phyloP scores from a whole-genome alignment of 2,888 invertebrate genomes.

The Orthosia incerta region DNA sequence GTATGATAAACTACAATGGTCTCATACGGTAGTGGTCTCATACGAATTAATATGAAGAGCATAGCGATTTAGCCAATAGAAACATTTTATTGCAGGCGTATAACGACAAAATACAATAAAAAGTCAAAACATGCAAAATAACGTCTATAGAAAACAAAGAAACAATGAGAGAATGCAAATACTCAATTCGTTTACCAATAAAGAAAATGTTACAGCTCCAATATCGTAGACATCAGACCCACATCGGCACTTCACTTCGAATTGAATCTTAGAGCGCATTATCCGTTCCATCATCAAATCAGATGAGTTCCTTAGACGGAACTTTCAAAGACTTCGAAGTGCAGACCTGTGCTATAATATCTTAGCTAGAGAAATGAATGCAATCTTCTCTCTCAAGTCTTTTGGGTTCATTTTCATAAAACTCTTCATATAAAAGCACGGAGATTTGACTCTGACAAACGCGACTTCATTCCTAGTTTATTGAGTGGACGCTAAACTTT shows the following conservation, averaged over 20 bases:
- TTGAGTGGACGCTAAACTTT: conserved; percentile 47
- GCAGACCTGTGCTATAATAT: conserved; percentile 41
- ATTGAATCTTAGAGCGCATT: conserved; percentile 38
- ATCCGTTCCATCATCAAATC: conserved; percentile 51
- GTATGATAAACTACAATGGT: too few species aligned
- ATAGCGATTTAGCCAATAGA: not conserved
- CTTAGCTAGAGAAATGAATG: conserved; percentile 48
- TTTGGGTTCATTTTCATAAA: conserved; percentile 58
- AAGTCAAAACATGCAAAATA: conserved; percentile 1
- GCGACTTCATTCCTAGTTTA: conserved; percentile 49
- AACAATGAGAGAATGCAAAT: conserved; percentile 10
- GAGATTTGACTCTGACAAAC: conserved; percentile 60
- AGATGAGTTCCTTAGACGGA: conserved; percentile 39
- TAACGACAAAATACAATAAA: not conserved
- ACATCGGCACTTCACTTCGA: conserved; percentile 33
- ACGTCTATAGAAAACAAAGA: not conserved
- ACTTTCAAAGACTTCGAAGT: conserved; percentile 46
- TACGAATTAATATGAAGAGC: not conserved
- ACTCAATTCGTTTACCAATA: conserved; percentile 5
- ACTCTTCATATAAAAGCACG: conserved; percentile 56
- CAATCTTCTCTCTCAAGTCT: conserved; percentile 50
- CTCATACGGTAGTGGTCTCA: too few species aligned
- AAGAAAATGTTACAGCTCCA: conserved; percentile 20
- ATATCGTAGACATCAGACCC: conserved; percentile 18
- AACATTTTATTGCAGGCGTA: not conserved